These are phyloP conservation scores for Dendrophyllia cribrosa DNA, from an alignment of 64 coral and sea anemone species.

Conservation along the genomic window DNA sequence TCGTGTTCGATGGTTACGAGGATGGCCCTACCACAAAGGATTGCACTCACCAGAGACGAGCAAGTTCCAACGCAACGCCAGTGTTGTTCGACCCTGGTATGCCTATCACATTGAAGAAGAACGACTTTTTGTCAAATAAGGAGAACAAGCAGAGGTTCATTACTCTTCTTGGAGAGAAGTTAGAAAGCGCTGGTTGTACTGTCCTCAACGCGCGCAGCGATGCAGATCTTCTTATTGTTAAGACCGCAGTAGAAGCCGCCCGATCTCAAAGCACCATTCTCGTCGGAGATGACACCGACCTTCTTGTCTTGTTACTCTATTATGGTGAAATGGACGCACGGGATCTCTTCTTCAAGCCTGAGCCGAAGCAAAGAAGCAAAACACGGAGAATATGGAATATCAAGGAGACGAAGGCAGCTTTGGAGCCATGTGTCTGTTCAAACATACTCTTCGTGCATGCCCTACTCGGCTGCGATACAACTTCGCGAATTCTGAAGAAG, in stretches of 20 bases:
- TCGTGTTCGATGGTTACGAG: slow-evolving; percentile 42
- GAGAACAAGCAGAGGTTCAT: slow-evolving; percentile 45
- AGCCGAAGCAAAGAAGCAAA: background rate
- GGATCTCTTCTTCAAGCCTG: slow-evolving; percentile 32
- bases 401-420: background rate
- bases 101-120: slow-evolving; percentile 4
- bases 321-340: slow-evolving; percentile 14
- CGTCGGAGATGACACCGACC: slow-evolving; percentile 26
- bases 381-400: slow-evolving; percentile 33
- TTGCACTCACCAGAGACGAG: slow-evolving; percentile 25
- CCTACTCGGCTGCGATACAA: slow-evolving; percentile 32
- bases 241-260: background rate
- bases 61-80: no score
- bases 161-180: background rate
- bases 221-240: slow-evolving; percentile 31
- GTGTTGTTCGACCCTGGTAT: background rate
- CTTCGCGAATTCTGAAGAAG: slow-evolving; percentile 21
- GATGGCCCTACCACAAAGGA: slow-evolving; percentile 25
- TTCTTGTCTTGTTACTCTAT: slow-evolving; percentile 22
- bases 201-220: slow-evolving; percentile 6
- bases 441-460: background rate
- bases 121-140: slow-evolving; percentile 17
- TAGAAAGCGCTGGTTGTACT: slow-evolving; percentile 4
- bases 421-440: background rate
- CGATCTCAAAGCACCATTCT: background rate